A percentile compares a stretch with the other conserved stretches of the same genome.
Evolutionary conservation across 2,888 invertebrate species (phyloP).

Genomic region (Plagiodera versicolora): DNA sequence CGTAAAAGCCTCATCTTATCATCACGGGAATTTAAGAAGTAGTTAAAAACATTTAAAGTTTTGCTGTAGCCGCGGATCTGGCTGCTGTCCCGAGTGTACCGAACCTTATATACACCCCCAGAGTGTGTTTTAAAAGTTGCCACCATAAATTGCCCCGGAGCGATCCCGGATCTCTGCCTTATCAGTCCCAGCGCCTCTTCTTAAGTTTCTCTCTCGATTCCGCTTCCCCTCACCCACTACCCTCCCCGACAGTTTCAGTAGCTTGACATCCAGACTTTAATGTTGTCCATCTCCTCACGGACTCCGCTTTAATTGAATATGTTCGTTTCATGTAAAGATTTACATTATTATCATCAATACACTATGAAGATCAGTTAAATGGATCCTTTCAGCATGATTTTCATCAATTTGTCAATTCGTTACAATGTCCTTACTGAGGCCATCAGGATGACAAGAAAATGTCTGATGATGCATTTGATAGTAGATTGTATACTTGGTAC

Average conservation of each 20-base stretch:
- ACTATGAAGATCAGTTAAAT: too few species aligned
- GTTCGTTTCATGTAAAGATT: too few species aligned
- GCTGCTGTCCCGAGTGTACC: conserved; percentile 46
- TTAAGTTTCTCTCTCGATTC: conserved; percentile 42
- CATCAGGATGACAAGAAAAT: too few species aligned
- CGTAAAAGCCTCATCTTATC: conserved; percentile 39
- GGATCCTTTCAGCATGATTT: too few species aligned
- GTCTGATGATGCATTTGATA: too few species aligned
- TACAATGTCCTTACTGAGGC: too few species aligned
- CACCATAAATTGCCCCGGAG: conserved; percentile 57
- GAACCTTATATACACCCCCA: conserved; percentile 54
- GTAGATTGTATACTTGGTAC: too few species aligned
- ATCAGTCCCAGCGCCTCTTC: conserved; percentile 54
- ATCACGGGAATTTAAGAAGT: conserved; percentile 44
- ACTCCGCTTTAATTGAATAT: too few species aligned
- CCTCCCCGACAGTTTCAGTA: conserved; percentile 17
- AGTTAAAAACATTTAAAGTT: conserved; percentile 38
- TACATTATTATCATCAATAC: too few species aligned
- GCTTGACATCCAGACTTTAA: conserved; percentile 29
- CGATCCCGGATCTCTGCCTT: conserved; percentile 55
- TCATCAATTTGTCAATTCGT: too few species aligned
- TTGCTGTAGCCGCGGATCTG: conserved; percentile 11
- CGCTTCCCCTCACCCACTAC: conserved; percentile 17
- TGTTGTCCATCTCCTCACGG: conserved; percentile 24
- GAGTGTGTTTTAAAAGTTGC: conserved; percentile 57